Evolutionary conservation across 37 sponge, comb jelly and placozoan genomes (phyloP), one percentile per base, ranked within the genome.

Genomic region (Aplysina aerophoba): DNA sequence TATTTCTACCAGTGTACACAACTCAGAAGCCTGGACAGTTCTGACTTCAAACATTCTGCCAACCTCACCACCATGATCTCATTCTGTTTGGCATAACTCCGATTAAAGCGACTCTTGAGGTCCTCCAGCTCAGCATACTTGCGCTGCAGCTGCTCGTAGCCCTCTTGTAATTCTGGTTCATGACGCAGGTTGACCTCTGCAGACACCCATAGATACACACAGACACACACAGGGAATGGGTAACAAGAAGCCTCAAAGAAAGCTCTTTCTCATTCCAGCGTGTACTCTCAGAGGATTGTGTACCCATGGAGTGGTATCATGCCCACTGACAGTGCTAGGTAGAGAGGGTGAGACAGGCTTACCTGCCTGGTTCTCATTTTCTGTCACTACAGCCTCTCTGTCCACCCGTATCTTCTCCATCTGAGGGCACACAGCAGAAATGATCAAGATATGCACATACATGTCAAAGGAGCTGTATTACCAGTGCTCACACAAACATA

Each of bases 101-200:
- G 44, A 14, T 30, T 4, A 41, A 75, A 75, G 22, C 16, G 35
- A 11, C 54, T 41, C 54, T 41, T 75, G 44, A 31, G n/a, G 15
- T 40, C 50, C n/a, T 40, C n/a, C 30, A 44, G 15, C 27, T 69
- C 61, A 57, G 63, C 15, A 16, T 90, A 88, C 56, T 69, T 83
- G n/a, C 86, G 81, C 64, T 94, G 94, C 6, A 94, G 86, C 44
- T 28, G 15, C 0, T 81, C 79, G 89, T 91, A 94, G 30, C 71
- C 77, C 34, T 83, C 63, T 31, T 90, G 84, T 40, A 94, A 57
- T 19, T 85, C 83, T n/a, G 94, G 94, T 40, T 90, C 89, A 68
- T 73, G 86, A 25, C 62, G 63, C 16, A 90, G 35, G 39, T 88
- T 94, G 25, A 77, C 53, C 53, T 31, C 94, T 84, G 79, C 25